Percentiles rank a stretch among this genome's conserved stretches.
phyloP scores from a whole-genome alignment of 37 sponge, comb jelly and placozoan genomes.

The Cliona cf. orientalis region DNA sequence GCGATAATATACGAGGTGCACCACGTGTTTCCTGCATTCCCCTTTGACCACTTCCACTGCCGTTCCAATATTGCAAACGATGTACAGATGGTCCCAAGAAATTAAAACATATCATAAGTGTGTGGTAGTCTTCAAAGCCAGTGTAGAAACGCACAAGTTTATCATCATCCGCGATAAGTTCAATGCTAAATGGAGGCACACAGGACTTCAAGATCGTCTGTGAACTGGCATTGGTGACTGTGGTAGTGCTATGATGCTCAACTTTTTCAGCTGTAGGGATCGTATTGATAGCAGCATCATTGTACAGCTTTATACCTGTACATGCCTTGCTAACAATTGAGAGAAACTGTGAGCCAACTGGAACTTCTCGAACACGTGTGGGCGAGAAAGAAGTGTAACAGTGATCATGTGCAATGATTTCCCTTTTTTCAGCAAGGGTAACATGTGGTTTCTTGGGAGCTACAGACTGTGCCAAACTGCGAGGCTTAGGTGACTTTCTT shows the following conservation, averaged over 20 bases:
- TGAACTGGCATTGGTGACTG: neutral
- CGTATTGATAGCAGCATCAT: no score
- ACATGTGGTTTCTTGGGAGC: neutral
- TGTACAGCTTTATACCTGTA: no score
- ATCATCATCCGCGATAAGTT: neutral
- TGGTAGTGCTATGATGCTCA: no score
- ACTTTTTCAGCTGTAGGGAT: no score
- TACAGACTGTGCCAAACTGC: neutral
- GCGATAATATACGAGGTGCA: conserved; percentile 15
- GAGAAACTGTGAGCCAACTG: neutral
- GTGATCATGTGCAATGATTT: neutral
- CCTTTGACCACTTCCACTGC: neutral
- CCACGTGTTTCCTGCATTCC: neutral
- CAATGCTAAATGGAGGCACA: neutral
- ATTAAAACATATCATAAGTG: neutral
- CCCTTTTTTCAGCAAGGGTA: neutral
- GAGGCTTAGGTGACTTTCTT: neutral
- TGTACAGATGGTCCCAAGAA: conserved; percentile 10
- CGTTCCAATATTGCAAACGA: neutral
- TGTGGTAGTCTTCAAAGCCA: neutral
- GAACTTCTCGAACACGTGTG: no score
- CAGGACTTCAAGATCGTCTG: neutral
- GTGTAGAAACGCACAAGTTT: conserved; percentile 1
- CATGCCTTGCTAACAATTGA: neutral
- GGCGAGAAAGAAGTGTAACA: neutral